phyloP scores from a whole-genome alignment of 2,113 vertebrate species.

The Tamias sibiricus region DNA sequence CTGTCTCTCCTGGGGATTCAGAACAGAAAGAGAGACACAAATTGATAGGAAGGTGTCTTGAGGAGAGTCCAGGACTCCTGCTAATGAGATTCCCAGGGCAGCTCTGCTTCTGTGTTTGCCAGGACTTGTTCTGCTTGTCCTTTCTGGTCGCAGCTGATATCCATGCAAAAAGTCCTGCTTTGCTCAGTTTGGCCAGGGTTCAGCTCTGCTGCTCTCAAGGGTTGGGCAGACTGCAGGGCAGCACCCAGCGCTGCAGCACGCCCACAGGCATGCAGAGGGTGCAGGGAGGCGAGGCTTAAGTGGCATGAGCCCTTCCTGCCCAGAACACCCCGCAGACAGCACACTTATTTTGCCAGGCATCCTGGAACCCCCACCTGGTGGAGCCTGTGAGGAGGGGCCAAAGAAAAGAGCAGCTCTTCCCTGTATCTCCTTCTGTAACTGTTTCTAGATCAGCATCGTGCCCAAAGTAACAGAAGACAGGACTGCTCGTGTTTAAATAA shows the following conservation, averaged over 20 bases:
- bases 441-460: background rate
- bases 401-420: background rate
- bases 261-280: fast-evolving
- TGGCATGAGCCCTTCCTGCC: fast-evolving
- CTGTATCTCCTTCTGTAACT: background rate
- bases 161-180: background rate
- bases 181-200: background rate
- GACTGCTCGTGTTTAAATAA: background rate
- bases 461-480: background rate
- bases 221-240: no score
- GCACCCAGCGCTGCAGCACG: fast-evolving
- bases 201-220: background rate
- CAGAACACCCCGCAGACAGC: background rate
- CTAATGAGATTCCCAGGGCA: background rate
- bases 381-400: background rate
- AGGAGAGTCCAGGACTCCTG: background rate
- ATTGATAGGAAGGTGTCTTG: background rate
- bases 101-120: background rate
- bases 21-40: background rate
- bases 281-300: background rate
- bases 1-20: background rate
- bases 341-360: background rate
- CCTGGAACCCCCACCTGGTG: no score
- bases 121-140: background rate
- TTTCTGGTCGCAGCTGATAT: background rate